Percentiles rank a stretch among this genome's conserved stretches.
phyloP scores from a whole-genome alignment of 2,888 invertebrate genomes.

The Dolomedes plantarius region DNA sequence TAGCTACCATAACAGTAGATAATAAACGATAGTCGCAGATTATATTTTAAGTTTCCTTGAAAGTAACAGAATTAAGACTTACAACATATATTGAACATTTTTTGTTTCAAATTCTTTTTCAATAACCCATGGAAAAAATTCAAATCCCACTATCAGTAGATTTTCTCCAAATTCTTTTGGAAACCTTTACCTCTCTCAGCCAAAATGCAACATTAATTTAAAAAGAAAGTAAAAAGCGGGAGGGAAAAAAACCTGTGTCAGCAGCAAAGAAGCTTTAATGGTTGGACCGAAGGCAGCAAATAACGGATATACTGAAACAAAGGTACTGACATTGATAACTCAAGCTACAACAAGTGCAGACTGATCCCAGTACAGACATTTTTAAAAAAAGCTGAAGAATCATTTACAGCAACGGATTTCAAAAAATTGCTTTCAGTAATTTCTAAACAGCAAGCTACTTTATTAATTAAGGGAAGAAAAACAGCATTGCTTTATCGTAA shows the following conservation, averaged over 20 bases:
- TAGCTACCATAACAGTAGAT: too few relatives aligned
- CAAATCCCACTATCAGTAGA: too few relatives aligned
- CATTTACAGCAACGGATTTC: constrained; percentile 31
- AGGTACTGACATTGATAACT: constrained; percentile 22
- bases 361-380: constrained; percentile 24
- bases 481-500: constrained; percentile 61
- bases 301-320: constrained; percentile 56
- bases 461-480: constrained; percentile 49
- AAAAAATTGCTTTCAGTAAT: constrained; percentile 3
- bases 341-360: constrained; percentile 17
- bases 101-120: too few relatives aligned
- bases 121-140: too few relatives aligned
- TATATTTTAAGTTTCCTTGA: too few relatives aligned
- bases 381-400: constrained; percentile 1
- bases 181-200: constrained; percentile 39
- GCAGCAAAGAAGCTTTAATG: constrained; percentile 54
- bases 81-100: too few relatives aligned
- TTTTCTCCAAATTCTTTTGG: constrained; percentile 11
- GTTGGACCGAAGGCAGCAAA: constrained; percentile 30
- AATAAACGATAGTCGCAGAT: too few relatives aligned
- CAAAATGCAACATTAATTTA: constrained; percentile 15
- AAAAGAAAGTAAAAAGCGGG: constrained; percentile 27
- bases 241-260: constrained; percentile 59
- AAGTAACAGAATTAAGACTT: too few relatives aligned
- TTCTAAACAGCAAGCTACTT: constrained; percentile 62